These are phyloP conservation scores for Oceanodroma leucorhoa DNA, from an alignment of 2,797 vertebrate species.

Conservation along the genomic window DNA sequence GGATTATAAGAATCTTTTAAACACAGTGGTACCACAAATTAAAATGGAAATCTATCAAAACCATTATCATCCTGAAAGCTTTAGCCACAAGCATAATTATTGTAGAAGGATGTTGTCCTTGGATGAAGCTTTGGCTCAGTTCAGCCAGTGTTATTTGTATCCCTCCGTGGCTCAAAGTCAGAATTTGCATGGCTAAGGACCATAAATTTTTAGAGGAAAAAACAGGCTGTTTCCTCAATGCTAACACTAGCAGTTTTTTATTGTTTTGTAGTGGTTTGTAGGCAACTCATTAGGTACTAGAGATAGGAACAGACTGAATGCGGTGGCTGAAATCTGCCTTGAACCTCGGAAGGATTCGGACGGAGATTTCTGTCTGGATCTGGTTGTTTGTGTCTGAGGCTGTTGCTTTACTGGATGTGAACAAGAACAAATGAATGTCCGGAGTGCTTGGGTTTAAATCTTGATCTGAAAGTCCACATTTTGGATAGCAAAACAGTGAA, in stretches of 20 bases:
- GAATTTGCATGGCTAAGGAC: constrained; percentile 27
- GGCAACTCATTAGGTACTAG: not conserved
- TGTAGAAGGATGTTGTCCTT: constrained; percentile 62
- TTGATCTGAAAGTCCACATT: not conserved
- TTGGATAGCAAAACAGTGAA: not conserved
- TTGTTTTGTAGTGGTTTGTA: constrained; percentile 1
- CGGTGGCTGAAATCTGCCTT: not conserved
- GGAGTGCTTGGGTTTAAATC: not conserved
- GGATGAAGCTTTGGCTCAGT: constrained; percentile 5
- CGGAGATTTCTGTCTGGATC: not conserved
- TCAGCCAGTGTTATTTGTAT: constrained; percentile 47
- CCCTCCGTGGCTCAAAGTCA: constrained; percentile 31
- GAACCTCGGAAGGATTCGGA: not conserved
- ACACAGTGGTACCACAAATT: constrained; percentile 62
- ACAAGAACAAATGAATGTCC: not conserved
- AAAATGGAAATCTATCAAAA: constrained; percentile 63
- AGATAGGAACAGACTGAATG: not conserved
- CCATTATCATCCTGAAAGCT: constrained; percentile 54
- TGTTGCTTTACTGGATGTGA: not conserved
- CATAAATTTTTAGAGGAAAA: constrained; percentile 38
- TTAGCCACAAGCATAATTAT: constrained; percentile 52
- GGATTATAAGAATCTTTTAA: constrained; percentile 37
- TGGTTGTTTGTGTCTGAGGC: not conserved
- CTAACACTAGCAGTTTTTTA: constrained; percentile 41
- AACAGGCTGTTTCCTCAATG: constrained; percentile 19